These are phyloP conservation scores for Cremastinae sp. DNA, from an alignment of 2,888 invertebrate species.

Conservation along the genomic window DNA sequence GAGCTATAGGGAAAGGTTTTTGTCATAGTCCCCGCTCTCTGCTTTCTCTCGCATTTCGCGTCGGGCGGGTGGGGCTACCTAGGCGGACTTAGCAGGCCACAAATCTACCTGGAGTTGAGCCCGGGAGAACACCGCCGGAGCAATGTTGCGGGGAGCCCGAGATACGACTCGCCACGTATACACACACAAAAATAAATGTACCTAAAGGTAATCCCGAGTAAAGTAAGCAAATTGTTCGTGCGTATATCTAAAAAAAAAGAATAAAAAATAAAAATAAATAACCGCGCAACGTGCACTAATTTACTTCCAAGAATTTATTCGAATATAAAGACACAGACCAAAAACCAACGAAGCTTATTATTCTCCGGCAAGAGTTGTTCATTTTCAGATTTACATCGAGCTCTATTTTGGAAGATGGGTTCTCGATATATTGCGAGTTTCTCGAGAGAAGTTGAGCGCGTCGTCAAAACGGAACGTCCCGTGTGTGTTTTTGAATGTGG, in stretches of 20 bases:
- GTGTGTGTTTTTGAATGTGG: neutral
- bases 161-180: neutral
- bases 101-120: slow-evolving; percentile 74
- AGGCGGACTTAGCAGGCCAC: slow-evolving; percentile 74
- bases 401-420: no score
- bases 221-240: neutral
- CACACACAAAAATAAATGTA: slow-evolving; percentile 1
- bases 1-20: slow-evolving; percentile 26
- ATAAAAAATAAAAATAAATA: no score
- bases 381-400: no score
- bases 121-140: slow-evolving; percentile 12
- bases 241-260: neutral
- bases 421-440: no score
- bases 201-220: neutral
- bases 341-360: no score
- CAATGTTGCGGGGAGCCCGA: slow-evolving; percentile 30
- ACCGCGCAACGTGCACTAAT: no score
- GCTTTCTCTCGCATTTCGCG: slow-evolving; percentile 20
- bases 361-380: no score
- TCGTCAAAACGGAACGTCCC: no score
- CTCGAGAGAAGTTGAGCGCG: no score
- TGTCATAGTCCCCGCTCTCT: slow-evolving; percentile 24
- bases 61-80: slow-evolving; percentile 37
- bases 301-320: no score
- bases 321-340: no score